Conservation (phyloP, 2,113 vertebrate species). For the Phalacrocorax pelagicus region DNA sequence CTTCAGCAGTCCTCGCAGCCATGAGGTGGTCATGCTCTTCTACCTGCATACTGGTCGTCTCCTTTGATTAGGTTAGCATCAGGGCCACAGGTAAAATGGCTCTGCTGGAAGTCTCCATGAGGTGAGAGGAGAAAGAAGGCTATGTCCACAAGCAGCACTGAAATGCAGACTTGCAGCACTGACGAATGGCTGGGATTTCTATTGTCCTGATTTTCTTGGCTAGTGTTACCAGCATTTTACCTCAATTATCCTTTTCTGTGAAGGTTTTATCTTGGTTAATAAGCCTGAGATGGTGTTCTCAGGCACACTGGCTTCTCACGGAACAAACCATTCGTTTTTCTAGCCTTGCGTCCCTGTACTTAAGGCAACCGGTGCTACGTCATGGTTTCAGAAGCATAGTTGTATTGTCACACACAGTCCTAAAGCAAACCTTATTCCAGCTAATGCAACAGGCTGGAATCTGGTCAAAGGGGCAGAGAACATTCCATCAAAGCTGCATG, state of each 20-base stretch:
- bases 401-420: not conserved
- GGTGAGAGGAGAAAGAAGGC: not conserved
- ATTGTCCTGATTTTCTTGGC: not conserved
- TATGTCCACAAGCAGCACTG: not conserved
- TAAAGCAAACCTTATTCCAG: not conserved
- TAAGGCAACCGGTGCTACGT: not conserved
- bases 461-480: not conserved
- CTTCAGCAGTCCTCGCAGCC: not conserved
- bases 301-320: not conserved
- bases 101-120: not conserved
- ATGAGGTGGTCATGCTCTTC: not conserved
- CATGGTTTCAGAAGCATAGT: not conserved
- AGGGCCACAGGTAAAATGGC: not conserved
- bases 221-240: not conserved
- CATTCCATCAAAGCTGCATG: not conserved
- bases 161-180: not conserved
- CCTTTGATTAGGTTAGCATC: not conserved
- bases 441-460: not conserved
- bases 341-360: rapidly evolving
- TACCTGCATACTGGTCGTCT: not conserved
- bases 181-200: not conserved
- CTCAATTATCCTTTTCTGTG: not conserved
- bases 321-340: not conserved
- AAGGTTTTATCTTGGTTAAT: not conserved
- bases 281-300: not conserved